Evolutionary conservation across 2,888 invertebrate genomes (phyloP).

Genomic region (Gasteruption jaculator): DNA sequence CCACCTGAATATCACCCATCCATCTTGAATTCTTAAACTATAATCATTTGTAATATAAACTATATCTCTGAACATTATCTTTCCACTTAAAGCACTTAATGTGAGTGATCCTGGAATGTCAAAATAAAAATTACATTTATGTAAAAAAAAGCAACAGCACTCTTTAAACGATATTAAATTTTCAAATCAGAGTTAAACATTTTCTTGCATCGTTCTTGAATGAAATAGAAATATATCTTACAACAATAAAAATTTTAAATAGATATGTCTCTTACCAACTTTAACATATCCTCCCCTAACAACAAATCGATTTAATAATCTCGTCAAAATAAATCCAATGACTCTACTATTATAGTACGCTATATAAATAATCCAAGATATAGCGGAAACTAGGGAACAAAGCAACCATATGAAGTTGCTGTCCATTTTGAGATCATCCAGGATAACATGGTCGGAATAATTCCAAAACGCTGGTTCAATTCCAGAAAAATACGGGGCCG

Average conservation of each 20-base stretch:
- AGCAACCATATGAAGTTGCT: slow-evolving; percentile 73
- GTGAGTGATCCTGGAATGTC: slow-evolving; percentile 82
- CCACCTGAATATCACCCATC: slow-evolving; percentile 96
- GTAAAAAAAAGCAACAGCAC: slow-evolving; percentile 10
- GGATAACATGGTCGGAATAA: slow-evolving; percentile 56
- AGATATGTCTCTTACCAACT: slow-evolving; percentile 63
- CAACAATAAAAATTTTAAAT: slow-evolving; percentile 13
- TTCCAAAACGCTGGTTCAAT: slow-evolving; percentile 57
- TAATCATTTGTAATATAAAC: slow-evolving; percentile 92
- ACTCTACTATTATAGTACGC: slow-evolving; percentile 93
- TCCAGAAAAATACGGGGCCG: slow-evolving; percentile 37
- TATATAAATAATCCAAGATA: slow-evolving; percentile 90
- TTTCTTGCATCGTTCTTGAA: not conserved
- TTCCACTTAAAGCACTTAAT: slow-evolving; percentile 92
- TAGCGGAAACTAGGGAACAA: slow-evolving; percentile 76
- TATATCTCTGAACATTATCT: slow-evolving; percentile 97
- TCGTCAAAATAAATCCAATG: slow-evolving; percentile 84
- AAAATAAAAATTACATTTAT: slow-evolving; percentile 7
- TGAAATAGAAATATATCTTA: not conserved
- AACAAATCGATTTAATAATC: slow-evolving; percentile 81
- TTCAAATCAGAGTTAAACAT: too few relatives aligned
- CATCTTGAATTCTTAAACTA: slow-evolving; percentile 89
- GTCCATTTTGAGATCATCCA: slow-evolving; percentile 73
- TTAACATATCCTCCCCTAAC: slow-evolving; percentile 83
- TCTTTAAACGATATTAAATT: too few relatives aligned